A percentile compares a stretch with the other conserved stretches of the same genome.
Conservation (phyloP, 2,888 invertebrate species). For the Chouioia cunea region DNA sequence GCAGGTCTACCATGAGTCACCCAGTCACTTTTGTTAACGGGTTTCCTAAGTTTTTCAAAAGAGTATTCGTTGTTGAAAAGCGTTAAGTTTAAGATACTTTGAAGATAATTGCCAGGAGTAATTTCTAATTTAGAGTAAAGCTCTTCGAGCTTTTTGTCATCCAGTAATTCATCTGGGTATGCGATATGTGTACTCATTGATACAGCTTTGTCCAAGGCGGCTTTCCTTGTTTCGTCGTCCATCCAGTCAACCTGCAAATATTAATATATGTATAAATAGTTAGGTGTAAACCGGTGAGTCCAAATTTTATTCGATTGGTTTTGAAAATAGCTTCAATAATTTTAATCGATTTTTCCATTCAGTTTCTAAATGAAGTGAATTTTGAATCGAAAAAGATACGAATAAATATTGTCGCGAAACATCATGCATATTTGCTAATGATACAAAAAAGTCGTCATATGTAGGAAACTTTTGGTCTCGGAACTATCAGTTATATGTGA, state of each 20-base stretch:
- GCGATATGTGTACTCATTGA: constrained; percentile 92
- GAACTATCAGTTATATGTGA: no score
- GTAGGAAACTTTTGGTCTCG: no score
- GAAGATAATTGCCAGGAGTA: constrained; percentile 67
- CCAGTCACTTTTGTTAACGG: constrained; percentile 72
- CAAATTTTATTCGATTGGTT: no score
- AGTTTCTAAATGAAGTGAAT: no score
- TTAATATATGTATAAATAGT: no score
- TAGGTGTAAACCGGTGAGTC: no score
- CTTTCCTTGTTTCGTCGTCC: constrained; percentile 84
- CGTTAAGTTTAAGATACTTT: constrained; percentile 70
- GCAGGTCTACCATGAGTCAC: constrained; percentile 70
- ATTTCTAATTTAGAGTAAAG: constrained; percentile 76
- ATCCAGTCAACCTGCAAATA: constrained; percentile 83
- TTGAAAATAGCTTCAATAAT: no score
- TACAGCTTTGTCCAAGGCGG: constrained; percentile 84
- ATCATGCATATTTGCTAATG: no score
- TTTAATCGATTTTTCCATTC: no score
- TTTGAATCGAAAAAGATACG: no score
- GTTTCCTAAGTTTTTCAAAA: constrained; percentile 69
- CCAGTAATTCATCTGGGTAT: constrained; percentile 90
- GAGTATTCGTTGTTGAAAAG: constrained; percentile 70
- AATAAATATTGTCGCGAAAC: no score
- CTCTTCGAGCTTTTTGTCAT: constrained; percentile 82
- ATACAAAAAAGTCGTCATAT: no score